A percentile compares a stretch with the other conserved stretches of the same genome.
Evolutionary conservation across 2,888 invertebrate species (phyloP).

Genomic region (Peribatodes rhomboidaria): DNA sequence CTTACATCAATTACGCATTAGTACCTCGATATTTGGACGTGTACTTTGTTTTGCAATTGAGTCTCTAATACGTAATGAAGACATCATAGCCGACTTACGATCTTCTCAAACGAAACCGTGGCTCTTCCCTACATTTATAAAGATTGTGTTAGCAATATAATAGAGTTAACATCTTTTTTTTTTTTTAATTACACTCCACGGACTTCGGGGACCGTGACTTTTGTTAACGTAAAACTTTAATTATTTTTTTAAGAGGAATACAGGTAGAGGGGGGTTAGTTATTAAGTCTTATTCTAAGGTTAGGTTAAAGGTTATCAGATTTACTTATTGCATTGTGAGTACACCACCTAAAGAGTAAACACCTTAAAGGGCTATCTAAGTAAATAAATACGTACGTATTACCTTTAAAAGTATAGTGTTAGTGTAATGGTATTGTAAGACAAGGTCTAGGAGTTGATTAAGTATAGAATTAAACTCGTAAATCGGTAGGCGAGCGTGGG

Average conservation of each 20-base stretch:
- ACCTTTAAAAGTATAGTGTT: conserved; percentile 18
- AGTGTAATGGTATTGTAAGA: conserved; percentile 29
- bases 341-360: too few species aligned
- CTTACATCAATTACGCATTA: conserved; percentile 22
- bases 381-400: conserved; percentile 3
- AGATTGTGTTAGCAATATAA: conserved; percentile 2
- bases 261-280: too few species aligned
- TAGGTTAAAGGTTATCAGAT: too few species aligned
- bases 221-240: too few species aligned
- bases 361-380: background rate
- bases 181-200: too few species aligned
- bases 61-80: conserved; percentile 29
- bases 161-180: background rate
- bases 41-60: conserved; percentile 34
- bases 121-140: background rate
- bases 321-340: too few species aligned
- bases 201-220: too few species aligned
- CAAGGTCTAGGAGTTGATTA: conserved; percentile 53
- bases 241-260: too few species aligned
- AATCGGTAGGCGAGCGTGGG: conserved; percentile 73
- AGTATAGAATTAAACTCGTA: conserved; percentile 59
- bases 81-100: conserved; percentile 33
- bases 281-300: too few species aligned
- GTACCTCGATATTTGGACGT: conserved; percentile 5
- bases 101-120: conserved; percentile 7